These are phyloP conservation scores for Brachypterus glaber DNA, from an alignment of 2,888 invertebrate species.

Conservation along the genomic window DNA sequence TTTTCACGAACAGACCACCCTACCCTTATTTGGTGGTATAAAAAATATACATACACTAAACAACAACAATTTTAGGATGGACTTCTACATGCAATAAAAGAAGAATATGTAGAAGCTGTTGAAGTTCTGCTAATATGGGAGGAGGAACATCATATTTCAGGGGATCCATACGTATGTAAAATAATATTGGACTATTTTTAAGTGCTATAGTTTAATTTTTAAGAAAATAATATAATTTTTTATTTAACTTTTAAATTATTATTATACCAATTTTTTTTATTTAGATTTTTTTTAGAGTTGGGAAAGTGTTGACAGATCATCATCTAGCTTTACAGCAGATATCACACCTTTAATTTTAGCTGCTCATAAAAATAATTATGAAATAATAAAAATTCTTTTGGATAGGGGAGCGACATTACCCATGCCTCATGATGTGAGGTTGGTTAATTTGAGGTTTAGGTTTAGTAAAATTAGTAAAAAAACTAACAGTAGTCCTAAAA, in stretches of 20 bases:
- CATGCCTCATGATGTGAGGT: conserved; percentile 86
- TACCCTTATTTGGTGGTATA: too few species aligned
- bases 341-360: conserved; percentile 93
- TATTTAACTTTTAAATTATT: too few species aligned
- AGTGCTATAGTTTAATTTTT: too few species aligned
- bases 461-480: conserved; percentile 2
- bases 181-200: neutral
- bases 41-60: conserved; percentile 2
- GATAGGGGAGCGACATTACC: conserved; percentile 89
- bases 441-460: conserved; percentile 33
- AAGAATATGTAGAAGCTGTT: conserved; percentile 97
- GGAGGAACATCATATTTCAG: conserved; percentile 65
- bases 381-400: conserved; percentile 87
- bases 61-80: conserved; percentile 54
- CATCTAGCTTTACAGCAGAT: conserved; percentile 85
- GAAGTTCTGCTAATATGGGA: conserved; percentile 88
- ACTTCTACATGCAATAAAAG: conserved; percentile 90
- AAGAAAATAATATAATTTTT: too few species aligned
- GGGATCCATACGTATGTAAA: conserved; percentile 66
- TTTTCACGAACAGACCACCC: too few species aligned
- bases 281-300: conserved; percentile 55
- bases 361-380: conserved; percentile 94
- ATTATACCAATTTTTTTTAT: too few species aligned
- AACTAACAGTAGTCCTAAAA: neutral
- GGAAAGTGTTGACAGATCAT: conserved; percentile 70